Conservation (phyloP, 2,888 invertebrate genomes). For the Sarcophaga carnaria region DNA sequence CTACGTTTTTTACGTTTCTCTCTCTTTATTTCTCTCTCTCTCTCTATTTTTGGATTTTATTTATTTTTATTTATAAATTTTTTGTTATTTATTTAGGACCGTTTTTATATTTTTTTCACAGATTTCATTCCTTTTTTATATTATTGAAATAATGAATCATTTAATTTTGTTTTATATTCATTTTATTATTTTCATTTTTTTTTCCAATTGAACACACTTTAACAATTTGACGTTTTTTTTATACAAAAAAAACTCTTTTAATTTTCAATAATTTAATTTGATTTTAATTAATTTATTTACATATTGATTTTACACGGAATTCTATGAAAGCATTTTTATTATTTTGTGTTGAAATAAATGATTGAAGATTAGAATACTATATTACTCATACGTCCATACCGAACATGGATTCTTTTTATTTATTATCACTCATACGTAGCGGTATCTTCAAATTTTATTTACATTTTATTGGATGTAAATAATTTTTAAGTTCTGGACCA, state of each 20-base stretch:
- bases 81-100: slow-evolving; percentile 9
- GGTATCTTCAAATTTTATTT: neutral
- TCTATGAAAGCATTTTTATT: neutral
- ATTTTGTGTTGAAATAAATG: neutral
- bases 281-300: neutral
- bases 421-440: neutral
- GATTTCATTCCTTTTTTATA: neutral
- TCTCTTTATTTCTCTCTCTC: neutral
- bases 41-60: neutral
- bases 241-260: neutral
- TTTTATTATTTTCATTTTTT: neutral
- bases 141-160: neutral
- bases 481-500: too few species aligned
- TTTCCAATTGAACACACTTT: neutral
- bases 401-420: neutral
- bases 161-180: neutral
- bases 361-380: neutral
- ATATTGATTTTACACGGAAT: neutral
- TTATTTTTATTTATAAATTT: neutral
- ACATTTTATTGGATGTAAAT: too few species aligned
- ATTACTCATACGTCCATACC: neutral
- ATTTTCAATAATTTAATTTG: too few species aligned
- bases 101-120: neutral
- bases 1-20: too few species aligned
- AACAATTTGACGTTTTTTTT: too few species aligned